Evolutionary conservation across 2,888 invertebrate species (phyloP).

Genomic region (Parascotia fuliginaria): DNA sequence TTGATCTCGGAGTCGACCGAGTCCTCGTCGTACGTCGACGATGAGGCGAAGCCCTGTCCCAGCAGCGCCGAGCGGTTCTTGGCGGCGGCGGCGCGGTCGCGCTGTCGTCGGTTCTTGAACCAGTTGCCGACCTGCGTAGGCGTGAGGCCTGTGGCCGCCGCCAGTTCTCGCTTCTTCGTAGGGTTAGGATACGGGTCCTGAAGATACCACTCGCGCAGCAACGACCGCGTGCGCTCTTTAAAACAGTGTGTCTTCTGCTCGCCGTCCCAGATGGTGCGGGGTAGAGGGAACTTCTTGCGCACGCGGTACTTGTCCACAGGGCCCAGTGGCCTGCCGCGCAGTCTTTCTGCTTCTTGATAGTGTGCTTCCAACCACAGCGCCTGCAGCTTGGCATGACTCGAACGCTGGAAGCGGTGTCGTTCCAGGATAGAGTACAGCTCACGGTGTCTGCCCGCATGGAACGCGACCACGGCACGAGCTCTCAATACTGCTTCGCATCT

Average conservation of each 20-base stretch:
- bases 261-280: constrained; percentile 99
- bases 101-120: constrained; percentile 99
- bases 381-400: constrained; percentile 98
- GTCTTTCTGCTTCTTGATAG: constrained; percentile 98
- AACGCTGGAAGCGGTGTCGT: constrained; percentile 96
- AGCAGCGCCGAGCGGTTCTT: constrained; percentile 95
- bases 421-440: constrained; percentile 98
- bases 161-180: constrained; percentile 97
- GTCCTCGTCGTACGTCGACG: constrained; percentile 83
- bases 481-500: constrained; percentile 98
- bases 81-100: constrained; percentile 97
- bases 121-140: constrained; percentile 98
- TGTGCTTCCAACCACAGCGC: constrained; percentile 99
- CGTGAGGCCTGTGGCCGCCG: constrained; percentile 97
- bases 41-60: constrained; percentile 81
- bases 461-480: constrained; percentile 98
- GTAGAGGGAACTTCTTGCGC: constrained; percentile 98
- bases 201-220: constrained; percentile 98
- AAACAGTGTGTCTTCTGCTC: constrained; percentile 99
- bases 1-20: constrained; percentile 83
- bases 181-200: constrained; percentile 99
- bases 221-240: constrained; percentile 97
- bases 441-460: constrained; percentile 98
- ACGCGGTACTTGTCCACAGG: constrained; percentile 93
- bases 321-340: constrained; percentile 95